Base-by-base conservation (phyloP, 2,113 vertebrate genomes). In the Cathartes aura region DNA sequence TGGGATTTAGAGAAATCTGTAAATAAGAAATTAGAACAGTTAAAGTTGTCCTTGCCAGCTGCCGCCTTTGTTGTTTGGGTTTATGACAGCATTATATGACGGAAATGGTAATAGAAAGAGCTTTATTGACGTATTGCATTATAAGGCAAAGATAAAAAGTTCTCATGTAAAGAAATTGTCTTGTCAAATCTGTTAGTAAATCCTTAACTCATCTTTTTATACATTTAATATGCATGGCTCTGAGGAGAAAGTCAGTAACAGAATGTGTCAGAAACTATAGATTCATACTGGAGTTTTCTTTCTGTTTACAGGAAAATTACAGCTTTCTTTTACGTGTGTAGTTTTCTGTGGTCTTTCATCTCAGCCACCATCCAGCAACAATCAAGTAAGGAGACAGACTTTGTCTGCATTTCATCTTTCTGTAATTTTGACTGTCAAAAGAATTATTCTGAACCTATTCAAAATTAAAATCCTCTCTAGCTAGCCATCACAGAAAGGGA, bases 341-440 rank as follows among this genome's bases (percentile, higher is more conserved):
- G 96, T 97, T 97, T 97, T 82, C 91, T 98, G 93, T 97, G 94
- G 95, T 92, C 93, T 79, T 91, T 98, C 97, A 87, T 96, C 97
- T 98, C 98, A 75, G 97, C 97, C 7, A 96, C 98, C 62, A 92
- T 98, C 82, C 98, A 98, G 90, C 98, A 98, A 42, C 98, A 97
- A 68, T 98, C 98, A 98, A 97, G 98, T 99, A 98, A 99, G 98
- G 85, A 82, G 81, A 59, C 32, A 88, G 24, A 45, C 14, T 87
- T 97, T 91, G 59, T 70, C 30, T 59, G 38, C 19, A 17, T 73
- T 95, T 93, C 38, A 40, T 71, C 38, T 76, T 63, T 80, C 74
- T 56, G 70, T 66, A 55, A 93, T 79, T 85, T 93, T 90, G n/a
- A 64, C 43, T 76, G 52, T 87, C 56, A 73, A 60, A 83, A 67